Conservation (phyloP, 2,797 vertebrate genomes). For the Gallirallus australis region DNA sequence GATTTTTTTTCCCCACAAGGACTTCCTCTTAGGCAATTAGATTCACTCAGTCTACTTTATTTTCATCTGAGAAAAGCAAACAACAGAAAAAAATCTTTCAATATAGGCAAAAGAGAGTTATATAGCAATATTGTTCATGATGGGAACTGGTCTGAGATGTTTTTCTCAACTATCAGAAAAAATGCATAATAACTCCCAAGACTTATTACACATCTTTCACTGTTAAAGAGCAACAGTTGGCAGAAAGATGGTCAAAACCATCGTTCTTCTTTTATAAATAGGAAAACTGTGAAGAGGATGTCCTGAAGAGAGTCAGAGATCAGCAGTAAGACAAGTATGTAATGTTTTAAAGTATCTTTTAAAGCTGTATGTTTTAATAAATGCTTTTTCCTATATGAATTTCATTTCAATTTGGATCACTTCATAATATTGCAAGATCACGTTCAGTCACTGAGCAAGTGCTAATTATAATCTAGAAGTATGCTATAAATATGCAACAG, state of each 20-base stretch:
- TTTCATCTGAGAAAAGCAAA: background rate
- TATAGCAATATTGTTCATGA: background rate
- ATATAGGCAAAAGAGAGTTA: background rate
- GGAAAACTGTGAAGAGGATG: background rate
- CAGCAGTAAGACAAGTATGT: background rate
- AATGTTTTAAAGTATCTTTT: background rate
- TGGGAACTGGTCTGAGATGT: background rate
- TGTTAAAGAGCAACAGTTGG: background rate
- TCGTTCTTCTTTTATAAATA: background rate
- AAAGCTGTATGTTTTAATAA: background rate
- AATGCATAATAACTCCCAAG: background rate
- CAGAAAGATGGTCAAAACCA: background rate
- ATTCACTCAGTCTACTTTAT: background rate
- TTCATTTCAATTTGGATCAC: background rate
- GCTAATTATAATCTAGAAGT: conserved; percentile 30
- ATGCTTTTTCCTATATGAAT: background rate
- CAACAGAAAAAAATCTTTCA: background rate
- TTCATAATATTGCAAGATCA: conserved; percentile 41
- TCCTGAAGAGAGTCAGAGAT: background rate
- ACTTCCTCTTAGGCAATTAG: background rate
- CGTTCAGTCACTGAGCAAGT: background rate
- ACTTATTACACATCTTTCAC: background rate
- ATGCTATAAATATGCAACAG: conserved; percentile 19
- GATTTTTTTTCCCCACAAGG: background rate
- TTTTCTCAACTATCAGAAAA: background rate